Evolutionary conservation across 2,797 vertebrate genomes (phyloP).

Genomic region (Danionella dracula): DNA sequence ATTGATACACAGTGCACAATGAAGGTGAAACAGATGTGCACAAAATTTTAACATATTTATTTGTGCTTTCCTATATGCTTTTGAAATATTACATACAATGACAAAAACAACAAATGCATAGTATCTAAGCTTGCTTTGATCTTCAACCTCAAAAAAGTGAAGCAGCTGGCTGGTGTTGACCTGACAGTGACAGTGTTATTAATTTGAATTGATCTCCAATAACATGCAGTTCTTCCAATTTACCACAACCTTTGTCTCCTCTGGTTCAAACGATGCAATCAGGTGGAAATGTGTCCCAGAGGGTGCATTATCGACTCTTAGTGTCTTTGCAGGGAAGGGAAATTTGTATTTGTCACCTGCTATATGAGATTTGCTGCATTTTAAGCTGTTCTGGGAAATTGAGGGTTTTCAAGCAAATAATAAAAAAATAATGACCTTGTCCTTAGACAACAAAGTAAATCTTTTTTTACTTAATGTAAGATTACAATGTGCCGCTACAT

Average conservation of each 20-base stretch:
- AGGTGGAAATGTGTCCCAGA: background rate
- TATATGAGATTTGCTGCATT: background rate
- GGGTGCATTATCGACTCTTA: background rate
- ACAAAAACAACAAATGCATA: too few species aligned
- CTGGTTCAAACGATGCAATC: background rate
- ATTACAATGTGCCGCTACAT: background rate
- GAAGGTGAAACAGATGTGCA: too few species aligned
- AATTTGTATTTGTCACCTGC: background rate
- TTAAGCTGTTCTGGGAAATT: background rate
- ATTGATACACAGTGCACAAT: too few species aligned
- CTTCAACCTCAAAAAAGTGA: background rate
- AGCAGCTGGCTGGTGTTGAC: background rate
- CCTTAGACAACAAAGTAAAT: background rate
- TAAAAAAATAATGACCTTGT: background rate
- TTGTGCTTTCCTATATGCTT: too few species aligned
- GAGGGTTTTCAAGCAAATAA: background rate
- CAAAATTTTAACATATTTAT: too few species aligned
- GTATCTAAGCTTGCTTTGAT: too few species aligned
- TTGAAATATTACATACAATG: too few species aligned
- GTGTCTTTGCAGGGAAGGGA: background rate
- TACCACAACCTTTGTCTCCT: background rate
- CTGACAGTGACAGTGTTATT: background rate
- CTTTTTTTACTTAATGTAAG: slow-evolving; percentile 5
- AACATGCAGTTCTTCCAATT: background rate
- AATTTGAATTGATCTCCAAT: background rate